Percentiles rank a stretch among this genome's conserved stretches.
Conservation (phyloP, 1,140 invertebrate genomes). For the Aphidius gifuensis region DNA sequence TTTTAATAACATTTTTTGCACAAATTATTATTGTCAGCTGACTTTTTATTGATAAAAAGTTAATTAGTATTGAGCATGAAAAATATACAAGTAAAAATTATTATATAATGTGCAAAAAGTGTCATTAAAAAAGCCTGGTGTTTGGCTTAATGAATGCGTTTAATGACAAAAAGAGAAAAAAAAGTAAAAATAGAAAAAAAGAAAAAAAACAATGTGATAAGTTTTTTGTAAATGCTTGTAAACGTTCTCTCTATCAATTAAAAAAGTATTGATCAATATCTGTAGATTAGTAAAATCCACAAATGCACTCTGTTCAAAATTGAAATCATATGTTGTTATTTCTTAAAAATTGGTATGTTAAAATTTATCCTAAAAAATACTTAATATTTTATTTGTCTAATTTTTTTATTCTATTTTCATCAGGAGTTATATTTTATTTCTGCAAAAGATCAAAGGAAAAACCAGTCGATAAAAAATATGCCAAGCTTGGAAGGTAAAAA, state of each 20-base stretch:
- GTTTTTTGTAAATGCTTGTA: slow-evolving; percentile 58
- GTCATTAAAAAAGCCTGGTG: too few relatives aligned
- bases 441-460: slow-evolving; percentile 65
- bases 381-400: too few relatives aligned
- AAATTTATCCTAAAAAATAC: too few relatives aligned
- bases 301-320: slow-evolving; percentile 48
- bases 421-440: slow-evolving; percentile 70
- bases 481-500: slow-evolving; percentile 77
- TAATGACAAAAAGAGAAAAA: too few relatives aligned
- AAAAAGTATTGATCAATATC: slow-evolving; percentile 33
- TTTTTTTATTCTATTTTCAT: slow-evolving; percentile 26
- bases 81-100: too few relatives aligned
- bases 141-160: too few relatives aligned
- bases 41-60: too few relatives aligned
- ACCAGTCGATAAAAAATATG: slow-evolving; percentile 72
- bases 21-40: too few relatives aligned
- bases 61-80: too few relatives aligned
- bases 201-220: slow-evolving; percentile 54
- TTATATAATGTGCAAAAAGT: too few relatives aligned
- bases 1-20: too few relatives aligned
- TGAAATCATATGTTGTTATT: slow-evolving; percentile 74
- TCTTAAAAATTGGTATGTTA: slow-evolving; percentile 55
- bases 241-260: slow-evolving; percentile 52
- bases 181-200: slow-evolving; percentile 9
- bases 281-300: slow-evolving; percentile 17